A percentile compares a stretch with the other conserved stretches of the same genome.
These are phyloP conservation scores for Anguilla pacifica DNA, from an alignment of 2,797 vertebrate genomes.

Conservation along the genomic window DNA sequence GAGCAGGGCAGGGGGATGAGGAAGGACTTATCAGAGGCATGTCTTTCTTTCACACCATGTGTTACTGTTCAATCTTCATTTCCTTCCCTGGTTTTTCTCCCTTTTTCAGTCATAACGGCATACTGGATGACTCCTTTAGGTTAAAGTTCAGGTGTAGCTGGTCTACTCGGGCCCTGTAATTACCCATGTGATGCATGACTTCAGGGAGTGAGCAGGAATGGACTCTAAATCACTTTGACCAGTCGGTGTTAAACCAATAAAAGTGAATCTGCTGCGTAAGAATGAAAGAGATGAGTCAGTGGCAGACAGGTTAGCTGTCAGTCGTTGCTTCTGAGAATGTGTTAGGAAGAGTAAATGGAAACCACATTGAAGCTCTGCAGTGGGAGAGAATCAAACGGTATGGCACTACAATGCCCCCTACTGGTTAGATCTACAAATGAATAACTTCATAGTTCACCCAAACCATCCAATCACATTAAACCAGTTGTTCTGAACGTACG, in stretches of 20 bases:
- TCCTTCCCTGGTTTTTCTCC: conserved; percentile 61
- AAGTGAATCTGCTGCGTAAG: not conserved
- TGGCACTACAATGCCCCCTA: not conserved
- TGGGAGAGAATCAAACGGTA: not conserved
- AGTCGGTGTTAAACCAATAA: not conserved
- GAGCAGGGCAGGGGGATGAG: conserved; percentile 42
- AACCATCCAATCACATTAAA: conserved; percentile 35
- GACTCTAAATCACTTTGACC: conserved; percentile 9
- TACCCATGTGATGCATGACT: not conserved
- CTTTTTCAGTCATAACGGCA: conserved; percentile 61
- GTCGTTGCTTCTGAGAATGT: conserved; percentile 22
- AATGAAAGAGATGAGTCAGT: not conserved
- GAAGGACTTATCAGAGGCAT: conserved; percentile 53
- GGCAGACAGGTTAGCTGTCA: conserved; percentile 20
- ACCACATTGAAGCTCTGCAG: not conserved
- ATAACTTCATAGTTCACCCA: conserved; percentile 39
- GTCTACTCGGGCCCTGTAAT: not conserved
- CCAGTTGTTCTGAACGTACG: conserved; percentile 11
- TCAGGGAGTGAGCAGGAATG: not conserved
- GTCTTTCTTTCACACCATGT: conserved; percentile 71
- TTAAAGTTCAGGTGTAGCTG: conserved; percentile 47
- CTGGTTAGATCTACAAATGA: not conserved
- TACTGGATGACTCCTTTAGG: conserved; percentile 60
- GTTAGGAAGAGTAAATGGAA: conserved; percentile 27
- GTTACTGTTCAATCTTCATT: conserved; percentile 70